Evolutionary conservation across 64 coral and sea anemone genomes (phyloP).

Genomic region (Montipora efflorescens): DNA sequence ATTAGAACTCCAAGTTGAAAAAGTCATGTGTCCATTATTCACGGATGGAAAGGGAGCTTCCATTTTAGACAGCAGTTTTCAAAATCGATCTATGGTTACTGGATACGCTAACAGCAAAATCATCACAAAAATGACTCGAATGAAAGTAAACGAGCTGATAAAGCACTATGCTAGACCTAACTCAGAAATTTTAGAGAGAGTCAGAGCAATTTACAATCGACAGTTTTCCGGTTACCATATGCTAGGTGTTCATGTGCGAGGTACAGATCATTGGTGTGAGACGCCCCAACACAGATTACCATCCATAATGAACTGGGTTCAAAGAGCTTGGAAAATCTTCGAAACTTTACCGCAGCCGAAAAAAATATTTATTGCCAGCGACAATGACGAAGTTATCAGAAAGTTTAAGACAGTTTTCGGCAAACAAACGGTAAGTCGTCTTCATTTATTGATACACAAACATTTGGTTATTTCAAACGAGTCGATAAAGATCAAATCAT

Average conservation of each 20-base stretch:
- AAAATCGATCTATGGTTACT: conserved; percentile 17
- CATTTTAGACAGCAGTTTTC: conserved; percentile 60
- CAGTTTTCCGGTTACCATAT: conserved; percentile 45
- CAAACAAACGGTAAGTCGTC: conserved; percentile 33
- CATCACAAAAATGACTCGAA: conserved; percentile 49
- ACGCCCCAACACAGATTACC: conserved; percentile 50
- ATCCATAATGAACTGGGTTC: conserved; percentile 51
- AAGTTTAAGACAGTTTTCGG: conserved; percentile 73
- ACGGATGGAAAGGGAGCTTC: not conserved
- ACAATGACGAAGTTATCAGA: conserved; percentile 72
- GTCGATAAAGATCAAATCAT: too few species aligned
- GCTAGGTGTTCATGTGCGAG: conserved; percentile 83
- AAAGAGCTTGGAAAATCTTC: conserved; percentile 51
- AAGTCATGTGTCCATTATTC: conserved; percentile 40
- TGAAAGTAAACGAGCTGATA: conserved; percentile 59
- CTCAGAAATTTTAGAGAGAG: conserved; percentile 13
- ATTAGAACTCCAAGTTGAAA: conserved; percentile 60
- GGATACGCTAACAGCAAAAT: conserved; percentile 5
- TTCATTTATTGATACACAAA: not conserved
- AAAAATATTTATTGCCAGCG: conserved; percentile 90
- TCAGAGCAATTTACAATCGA: conserved; percentile 51
- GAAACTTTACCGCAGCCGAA: conserved; percentile 55
- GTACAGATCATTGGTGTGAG: conserved; percentile 77
- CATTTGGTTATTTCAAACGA: too few species aligned
- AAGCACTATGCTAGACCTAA: conserved; percentile 47